Base-by-base conservation (phyloP, 2,797 vertebrate genomes). In the Bovichtus variegatus region DNA sequence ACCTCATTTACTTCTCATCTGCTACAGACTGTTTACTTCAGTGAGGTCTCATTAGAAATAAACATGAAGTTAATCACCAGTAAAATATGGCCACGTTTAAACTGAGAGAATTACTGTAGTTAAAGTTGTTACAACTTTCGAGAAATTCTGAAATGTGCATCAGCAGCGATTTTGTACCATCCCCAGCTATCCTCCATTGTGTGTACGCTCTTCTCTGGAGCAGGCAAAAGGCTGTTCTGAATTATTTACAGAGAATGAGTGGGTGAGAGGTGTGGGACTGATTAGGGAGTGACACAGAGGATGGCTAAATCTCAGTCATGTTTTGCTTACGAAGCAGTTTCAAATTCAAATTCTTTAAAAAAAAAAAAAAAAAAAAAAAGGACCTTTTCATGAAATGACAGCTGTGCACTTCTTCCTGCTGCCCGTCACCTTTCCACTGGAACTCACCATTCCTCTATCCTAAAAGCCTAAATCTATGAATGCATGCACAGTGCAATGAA, bases 191-290 rank as follows among this genome's bases (percentile, higher is more conserved):
- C 62, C 63, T 69, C 70, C 38, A 70, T 54, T 79, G 67, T 71
- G 71, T 81, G 62, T 74, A 59, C 27, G 29, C 74, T 86, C 69
- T 65, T 82, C 60, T 73, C 69, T 51, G 49, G 15, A 75, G 83
- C 79, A 70, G 80, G 84, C 76, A 72, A 87, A 88, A 79, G 64
- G 81, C 77, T 71, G 80, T 68, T 85, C 74, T 94, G 83, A 93
- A 94, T 93, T 92, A 93, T 92, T 93, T 91, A 93, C 87, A 87
- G 66, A 79, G 81, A 84, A 85, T 53, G 85, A 83, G 89, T 86
- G 82, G 79, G 85, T 86, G 78, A 91, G 90, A 89, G 88, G 86
- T 87, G 82, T 83, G 89, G 90, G 88, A 83, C 86, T 88, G 88
- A 91, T 93, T 87, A 92, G 58, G 71, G 76, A 88, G 86, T 65